phyloP scores from a whole-genome alignment of 2,888 invertebrate species.

The Actias luna region DNA sequence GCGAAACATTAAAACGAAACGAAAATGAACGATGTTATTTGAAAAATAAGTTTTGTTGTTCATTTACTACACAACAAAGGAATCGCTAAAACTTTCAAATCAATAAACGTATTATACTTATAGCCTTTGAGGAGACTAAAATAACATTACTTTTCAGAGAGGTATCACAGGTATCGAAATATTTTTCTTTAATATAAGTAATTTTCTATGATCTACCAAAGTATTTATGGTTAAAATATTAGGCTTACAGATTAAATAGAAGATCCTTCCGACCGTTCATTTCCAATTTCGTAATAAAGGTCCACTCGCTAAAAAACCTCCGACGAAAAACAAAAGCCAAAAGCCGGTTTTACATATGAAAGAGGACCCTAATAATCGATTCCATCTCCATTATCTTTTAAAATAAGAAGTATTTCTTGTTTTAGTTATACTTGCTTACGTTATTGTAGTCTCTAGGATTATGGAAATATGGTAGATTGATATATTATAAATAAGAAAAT shows the following conservation, averaged over 20 bases:
- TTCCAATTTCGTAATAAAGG: conserved; percentile 71
- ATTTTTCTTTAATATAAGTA: too few species aligned
- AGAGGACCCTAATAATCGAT: conserved; percentile 55
- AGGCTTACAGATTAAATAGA: conserved; percentile 72
- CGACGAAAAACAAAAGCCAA: conserved; percentile 57
- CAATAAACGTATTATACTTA: background rate
- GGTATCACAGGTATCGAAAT: conserved; percentile 22
- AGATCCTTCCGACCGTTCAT: conserved; percentile 69
- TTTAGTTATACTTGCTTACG: background rate
- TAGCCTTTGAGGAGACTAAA: conserved; percentile 39
- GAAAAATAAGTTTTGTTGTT: conserved; percentile 38
- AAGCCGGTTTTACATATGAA: conserved; percentile 44
- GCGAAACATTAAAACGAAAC: conserved; percentile 32
- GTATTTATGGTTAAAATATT: conserved; percentile 55
- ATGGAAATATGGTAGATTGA: background rate
- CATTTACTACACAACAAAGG: conserved; percentile 30
- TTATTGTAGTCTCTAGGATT: background rate
- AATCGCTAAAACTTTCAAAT: conserved; percentile 24
- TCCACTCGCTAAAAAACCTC: conserved; percentile 50
- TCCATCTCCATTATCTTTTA: conserved; percentile 54
- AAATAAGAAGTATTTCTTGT: conserved; percentile 39
- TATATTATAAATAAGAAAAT: background rate
- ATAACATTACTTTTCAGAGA: conserved; percentile 24
- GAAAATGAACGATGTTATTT: conserved; percentile 35
- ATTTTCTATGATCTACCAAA: conserved; percentile 49